Percentiles rank a stretch among this genome's conserved stretches.
Evolutionary conservation across 2,888 invertebrate species (phyloP).

Genomic region (Panopea generosa): DNA sequence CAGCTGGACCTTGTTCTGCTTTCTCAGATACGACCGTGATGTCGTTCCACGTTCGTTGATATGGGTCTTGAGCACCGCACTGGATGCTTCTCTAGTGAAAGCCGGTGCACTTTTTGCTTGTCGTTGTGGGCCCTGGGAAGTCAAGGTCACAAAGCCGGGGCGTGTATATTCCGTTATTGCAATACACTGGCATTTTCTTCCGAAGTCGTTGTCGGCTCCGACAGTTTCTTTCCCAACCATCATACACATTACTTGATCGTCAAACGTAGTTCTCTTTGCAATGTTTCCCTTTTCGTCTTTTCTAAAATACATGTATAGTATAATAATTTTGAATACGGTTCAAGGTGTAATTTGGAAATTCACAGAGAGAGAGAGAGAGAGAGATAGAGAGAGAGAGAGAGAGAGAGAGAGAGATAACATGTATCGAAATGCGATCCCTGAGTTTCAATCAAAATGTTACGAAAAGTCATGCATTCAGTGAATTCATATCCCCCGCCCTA

Average conservation of each 20-base stretch:
- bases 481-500: no score
- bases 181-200: slow-evolving; percentile 38
- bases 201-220: slow-evolving; percentile 41
- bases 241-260: slow-evolving; percentile 57
- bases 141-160: slow-evolving; percentile 53
- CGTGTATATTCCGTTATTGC: slow-evolving; percentile 31
- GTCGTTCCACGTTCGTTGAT: slow-evolving; percentile 53
- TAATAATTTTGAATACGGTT: no score
- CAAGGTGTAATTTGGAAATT: no score
- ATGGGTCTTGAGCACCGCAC: slow-evolving; percentile 47
- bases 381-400: no score
- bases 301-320: slow-evolving; percentile 45
- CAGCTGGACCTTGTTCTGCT: slow-evolving; percentile 45
- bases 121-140: slow-evolving; percentile 27
- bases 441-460: no score
- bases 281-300: slow-evolving; percentile 44
- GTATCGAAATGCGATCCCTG: no score
- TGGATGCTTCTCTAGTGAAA: slow-evolving; percentile 51
- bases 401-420: no score
- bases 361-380: no score
- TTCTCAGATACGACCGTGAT: slow-evolving; percentile 49
- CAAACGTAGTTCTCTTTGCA: slow-evolving; percentile 45
- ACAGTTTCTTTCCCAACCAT: slow-evolving; percentile 60
- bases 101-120: slow-evolving; percentile 57
- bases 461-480: no score